phyloP scores from a whole-genome alignment of 2,797 vertebrate species.

The Trachops cirrhosus region DNA sequence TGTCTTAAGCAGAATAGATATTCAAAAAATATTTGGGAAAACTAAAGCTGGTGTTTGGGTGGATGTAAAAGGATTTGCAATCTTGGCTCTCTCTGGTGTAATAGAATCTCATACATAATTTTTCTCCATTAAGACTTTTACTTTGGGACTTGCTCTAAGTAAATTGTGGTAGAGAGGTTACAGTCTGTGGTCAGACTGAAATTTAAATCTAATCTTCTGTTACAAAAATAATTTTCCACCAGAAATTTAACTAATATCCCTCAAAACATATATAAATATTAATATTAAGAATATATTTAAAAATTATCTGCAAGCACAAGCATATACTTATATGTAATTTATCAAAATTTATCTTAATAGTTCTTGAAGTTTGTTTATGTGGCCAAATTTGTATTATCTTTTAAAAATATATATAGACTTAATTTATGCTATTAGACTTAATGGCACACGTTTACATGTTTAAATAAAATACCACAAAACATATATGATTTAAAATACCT shows the following conservation, averaged over 20 bases:
- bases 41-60: background rate
- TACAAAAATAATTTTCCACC: background rate
- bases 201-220: background rate
- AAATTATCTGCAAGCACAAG: background rate
- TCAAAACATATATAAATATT: background rate
- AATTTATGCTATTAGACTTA: background rate
- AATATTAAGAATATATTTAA: background rate
- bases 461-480: background rate
- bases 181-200: background rate
- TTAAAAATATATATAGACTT: background rate
- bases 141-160: background rate
- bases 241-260: background rate
- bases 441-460: background rate
- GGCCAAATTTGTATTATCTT: background rate
- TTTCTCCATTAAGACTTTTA: background rate
- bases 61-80: background rate
- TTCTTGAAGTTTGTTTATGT: background rate
- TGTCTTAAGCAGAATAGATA: background rate
- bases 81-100: background rate
- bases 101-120: background rate
- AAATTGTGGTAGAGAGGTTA: background rate
- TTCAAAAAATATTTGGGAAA: background rate
- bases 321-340: background rate
- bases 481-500: background rate
- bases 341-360: background rate